A percentile compares a stretch with the other conserved stretches of the same genome.
phyloP scores from a whole-genome alignment of 2,113 vertebrate species.

The Ictalurus punctatus region DNA sequence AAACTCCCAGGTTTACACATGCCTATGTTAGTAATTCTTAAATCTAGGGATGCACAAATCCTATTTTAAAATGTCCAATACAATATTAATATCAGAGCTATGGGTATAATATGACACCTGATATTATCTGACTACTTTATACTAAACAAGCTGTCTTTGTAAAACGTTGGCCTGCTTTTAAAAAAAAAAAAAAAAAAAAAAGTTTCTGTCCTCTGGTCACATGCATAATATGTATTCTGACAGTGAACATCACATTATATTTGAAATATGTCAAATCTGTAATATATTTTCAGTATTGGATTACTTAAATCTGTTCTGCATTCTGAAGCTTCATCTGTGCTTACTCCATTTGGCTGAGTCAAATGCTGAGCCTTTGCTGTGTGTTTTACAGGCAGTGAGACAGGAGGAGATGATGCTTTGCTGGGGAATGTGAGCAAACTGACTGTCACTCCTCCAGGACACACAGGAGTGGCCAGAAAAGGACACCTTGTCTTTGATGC shows the following conservation, averaged over 20 bases:
- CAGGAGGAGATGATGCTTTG: slow-evolving; percentile 84
- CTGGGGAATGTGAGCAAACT: slow-evolving; percentile 92
- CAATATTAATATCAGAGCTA: background rate
- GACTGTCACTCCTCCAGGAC: slow-evolving; percentile 79
- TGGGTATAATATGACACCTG: background rate
- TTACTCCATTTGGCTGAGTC: slow-evolving; percentile 38
- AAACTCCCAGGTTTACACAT: background rate
- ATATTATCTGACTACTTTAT: background rate
- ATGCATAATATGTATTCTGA: background rate
- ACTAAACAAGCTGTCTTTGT: background rate
- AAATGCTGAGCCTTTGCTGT: background rate
- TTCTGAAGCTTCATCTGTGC: slow-evolving; percentile 6
- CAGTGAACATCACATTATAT: background rate
- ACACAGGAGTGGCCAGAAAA: slow-evolving; percentile 80
- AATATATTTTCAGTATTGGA: background rate
- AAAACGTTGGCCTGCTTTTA: background rate
- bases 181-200: background rate
- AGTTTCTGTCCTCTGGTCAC: background rate
- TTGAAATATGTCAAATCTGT: background rate
- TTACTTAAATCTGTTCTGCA: slow-evolving; percentile 16
- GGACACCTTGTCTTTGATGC: slow-evolving; percentile 95
- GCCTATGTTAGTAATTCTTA: background rate
- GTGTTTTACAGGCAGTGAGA: slow-evolving; percentile 75
- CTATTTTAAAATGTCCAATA: background rate
- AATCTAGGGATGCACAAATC: background rate